Percentiles rank a stretch among this genome's conserved stretches.
Conservation (phyloP, 2,888 invertebrate genomes). For the Deilephila elpenor region DNA sequence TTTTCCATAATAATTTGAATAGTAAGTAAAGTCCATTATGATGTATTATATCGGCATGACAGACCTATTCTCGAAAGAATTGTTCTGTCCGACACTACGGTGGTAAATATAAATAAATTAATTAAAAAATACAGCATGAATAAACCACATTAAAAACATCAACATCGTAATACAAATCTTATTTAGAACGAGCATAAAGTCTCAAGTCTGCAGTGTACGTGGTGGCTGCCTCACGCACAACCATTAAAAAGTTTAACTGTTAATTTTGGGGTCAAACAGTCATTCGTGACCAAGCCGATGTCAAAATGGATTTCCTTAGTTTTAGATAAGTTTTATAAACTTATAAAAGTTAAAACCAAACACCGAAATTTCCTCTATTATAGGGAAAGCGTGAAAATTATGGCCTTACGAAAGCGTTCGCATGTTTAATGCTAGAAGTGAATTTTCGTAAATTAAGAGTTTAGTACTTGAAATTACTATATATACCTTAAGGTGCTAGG, state of each 20-base stretch:
- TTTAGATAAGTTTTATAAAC: constrained; percentile 31
- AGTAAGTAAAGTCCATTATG: too few relatives aligned
- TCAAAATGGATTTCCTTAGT: constrained; percentile 69
- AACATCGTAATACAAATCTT: not conserved
- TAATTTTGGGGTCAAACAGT: constrained; percentile 73
- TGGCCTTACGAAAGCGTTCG: not conserved
- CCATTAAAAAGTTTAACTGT: constrained; percentile 78
- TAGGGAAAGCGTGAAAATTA: constrained; percentile 24
- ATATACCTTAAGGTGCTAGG: too few relatives aligned
- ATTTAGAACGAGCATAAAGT: not conserved
- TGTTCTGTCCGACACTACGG: too few relatives aligned
- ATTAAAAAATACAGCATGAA: too few relatives aligned
- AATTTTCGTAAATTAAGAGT: not conserved
- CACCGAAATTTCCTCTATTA: constrained; percentile 10
- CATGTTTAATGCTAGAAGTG: constrained; percentile 1
- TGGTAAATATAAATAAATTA: too few relatives aligned
- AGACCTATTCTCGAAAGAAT: too few relatives aligned
- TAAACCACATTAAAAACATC: not conserved
- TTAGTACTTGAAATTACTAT: too few relatives aligned
- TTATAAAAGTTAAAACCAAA: constrained; percentile 30
- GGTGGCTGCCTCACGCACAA: constrained; percentile 32
- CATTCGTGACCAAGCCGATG: constrained; percentile 69
- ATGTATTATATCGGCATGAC: too few relatives aligned
- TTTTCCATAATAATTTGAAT: too few relatives aligned
- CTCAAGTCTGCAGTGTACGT: constrained; percentile 33